Conservation (phyloP, 2,888 invertebrate genomes). For the Embidobia sp. region DNA sequence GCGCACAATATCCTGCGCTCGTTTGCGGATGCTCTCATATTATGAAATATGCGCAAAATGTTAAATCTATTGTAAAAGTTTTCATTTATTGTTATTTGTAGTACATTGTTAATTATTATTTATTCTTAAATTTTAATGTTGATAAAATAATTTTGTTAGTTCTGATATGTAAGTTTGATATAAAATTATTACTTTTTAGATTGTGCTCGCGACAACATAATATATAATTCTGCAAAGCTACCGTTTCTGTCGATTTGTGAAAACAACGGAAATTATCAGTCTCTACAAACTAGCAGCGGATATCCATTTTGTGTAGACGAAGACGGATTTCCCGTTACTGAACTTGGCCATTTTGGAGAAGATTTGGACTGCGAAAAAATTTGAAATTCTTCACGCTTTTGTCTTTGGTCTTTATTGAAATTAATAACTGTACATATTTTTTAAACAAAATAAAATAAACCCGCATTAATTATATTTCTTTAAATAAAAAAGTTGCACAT, state of each 20-base stretch:
- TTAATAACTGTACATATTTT: too few relatives aligned
- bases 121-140: not conserved
- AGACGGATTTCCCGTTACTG: slow-evolving; percentile 83
- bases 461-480: too few relatives aligned
- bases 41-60: too few relatives aligned
- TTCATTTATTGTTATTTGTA: not conserved
- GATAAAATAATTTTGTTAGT: too few relatives aligned
- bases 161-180: too few relatives aligned
- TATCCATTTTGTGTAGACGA: slow-evolving; percentile 84
- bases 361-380: slow-evolving; percentile 7
- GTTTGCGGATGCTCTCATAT: too few relatives aligned
- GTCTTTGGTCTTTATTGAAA: too few relatives aligned
- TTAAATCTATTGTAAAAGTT: too few relatives aligned
- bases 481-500: too few relatives aligned
- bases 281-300: slow-evolving; percentile 82
- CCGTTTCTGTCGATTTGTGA: slow-evolving; percentile 82
- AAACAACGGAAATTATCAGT: slow-evolving; percentile 84
- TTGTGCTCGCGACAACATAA: slow-evolving; percentile 84
- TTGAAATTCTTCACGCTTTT: too few relatives aligned
- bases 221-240: slow-evolving; percentile 81
- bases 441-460: too few relatives aligned
- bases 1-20: too few relatives aligned
- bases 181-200: slow-evolving; percentile 80
- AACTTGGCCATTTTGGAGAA: slow-evolving; percentile 55
- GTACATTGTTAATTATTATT: not conserved